Percentiles rank a stretch among this genome's conserved stretches.
These are phyloP conservation scores for Ceyx cyanopectus DNA, from an alignment of 2,113 vertebrate species.

Conservation along the genomic window DNA sequence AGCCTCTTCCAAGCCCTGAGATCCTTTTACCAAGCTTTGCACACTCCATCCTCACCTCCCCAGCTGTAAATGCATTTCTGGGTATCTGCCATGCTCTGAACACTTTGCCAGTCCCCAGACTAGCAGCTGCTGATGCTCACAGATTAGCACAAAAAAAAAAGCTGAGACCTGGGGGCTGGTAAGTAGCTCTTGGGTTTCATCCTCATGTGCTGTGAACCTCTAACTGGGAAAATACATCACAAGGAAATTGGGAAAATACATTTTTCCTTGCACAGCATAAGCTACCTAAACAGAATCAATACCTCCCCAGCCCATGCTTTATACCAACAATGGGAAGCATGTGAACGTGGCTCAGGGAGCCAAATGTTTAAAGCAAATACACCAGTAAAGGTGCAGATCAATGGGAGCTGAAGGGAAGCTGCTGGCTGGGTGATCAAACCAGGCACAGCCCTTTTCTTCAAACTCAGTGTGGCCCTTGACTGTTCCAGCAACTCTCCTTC, in stretches of 20 bases:
- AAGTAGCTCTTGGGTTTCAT: not conserved
- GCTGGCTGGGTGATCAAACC: not conserved
- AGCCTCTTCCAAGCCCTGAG: not conserved
- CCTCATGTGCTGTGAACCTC: not conserved
- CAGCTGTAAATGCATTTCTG: not conserved
- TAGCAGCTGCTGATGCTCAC: not conserved
- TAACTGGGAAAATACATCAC: not conserved
- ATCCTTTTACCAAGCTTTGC: not conserved
- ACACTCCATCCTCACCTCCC: not conserved
- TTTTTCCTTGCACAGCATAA: not conserved
- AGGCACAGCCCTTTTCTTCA: not conserved
- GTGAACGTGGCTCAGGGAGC: not conserved
- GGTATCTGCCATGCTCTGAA: not conserved
- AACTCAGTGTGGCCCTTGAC: not conserved
- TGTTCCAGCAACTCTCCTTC: not conserved
- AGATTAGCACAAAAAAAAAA: not conserved
- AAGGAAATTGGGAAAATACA: not conserved
- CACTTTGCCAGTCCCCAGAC: not conserved
- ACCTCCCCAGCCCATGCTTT: not conserved
- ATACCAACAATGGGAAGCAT: not conserved
- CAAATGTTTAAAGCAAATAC: not conserved
- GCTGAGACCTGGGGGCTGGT: not conserved
- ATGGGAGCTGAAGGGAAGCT: not conserved
- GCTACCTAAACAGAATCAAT: conserved; percentile 29
- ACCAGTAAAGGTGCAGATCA: not conserved